Evolutionary conservation across 2,797 vertebrate species (phyloP).

Genomic region (Enteromius thamalakanensis): DNA sequence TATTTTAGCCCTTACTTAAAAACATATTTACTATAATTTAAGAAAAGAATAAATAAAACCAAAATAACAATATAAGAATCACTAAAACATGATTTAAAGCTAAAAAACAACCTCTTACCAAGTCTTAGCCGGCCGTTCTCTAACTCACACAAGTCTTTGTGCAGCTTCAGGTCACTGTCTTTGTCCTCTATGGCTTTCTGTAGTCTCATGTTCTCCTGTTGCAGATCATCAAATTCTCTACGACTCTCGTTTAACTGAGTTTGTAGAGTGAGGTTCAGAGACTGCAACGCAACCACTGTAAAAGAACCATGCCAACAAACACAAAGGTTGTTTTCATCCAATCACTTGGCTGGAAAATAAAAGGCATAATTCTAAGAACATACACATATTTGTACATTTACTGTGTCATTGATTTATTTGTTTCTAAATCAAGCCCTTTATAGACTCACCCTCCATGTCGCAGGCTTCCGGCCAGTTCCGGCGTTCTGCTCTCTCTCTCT

Average conservation of each 20-base stretch:
- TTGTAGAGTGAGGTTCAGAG: conserved; percentile 78
- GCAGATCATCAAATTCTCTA: conserved; percentile 78
- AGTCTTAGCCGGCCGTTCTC: conserved; percentile 74
- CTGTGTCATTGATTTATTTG: neutral
- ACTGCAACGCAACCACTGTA: conserved; percentile 78
- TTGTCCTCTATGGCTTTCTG: conserved; percentile 74
- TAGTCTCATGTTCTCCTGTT: conserved; percentile 81
- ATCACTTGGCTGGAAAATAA: neutral
- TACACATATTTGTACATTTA: neutral
- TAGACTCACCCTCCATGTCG: conserved; percentile 79
- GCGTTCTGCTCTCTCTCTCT: conserved; percentile 75
- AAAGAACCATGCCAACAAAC: conserved; percentile 25
- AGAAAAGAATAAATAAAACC: neutral
- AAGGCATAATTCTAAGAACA: neutral
- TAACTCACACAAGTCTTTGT: conserved; percentile 75
- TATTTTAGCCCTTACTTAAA: too few relatives aligned
- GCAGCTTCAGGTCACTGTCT: conserved; percentile 75
- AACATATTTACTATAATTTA: neutral
- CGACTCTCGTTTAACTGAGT: conserved; percentile 78
- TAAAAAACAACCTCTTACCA: conserved; percentile 68
- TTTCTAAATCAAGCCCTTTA: neutral
- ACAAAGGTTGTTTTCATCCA: neutral
- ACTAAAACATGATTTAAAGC: neutral
- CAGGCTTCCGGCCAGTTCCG: conserved; percentile 64
- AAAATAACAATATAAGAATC: neutral